Base-by-base conservation (phyloP, 2,888 invertebrate genomes). In the Netelia melanura region DNA sequence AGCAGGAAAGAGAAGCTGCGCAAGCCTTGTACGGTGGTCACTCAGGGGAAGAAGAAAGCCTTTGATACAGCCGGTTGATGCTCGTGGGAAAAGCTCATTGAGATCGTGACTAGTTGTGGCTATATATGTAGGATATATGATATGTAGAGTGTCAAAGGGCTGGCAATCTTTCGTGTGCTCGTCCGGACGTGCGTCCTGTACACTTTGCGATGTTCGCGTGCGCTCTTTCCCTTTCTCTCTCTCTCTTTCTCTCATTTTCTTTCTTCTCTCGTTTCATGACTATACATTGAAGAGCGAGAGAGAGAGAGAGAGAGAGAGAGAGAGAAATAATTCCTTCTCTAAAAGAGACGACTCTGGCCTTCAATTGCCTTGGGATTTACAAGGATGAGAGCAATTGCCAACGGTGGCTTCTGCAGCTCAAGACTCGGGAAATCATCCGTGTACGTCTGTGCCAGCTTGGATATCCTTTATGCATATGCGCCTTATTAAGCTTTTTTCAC, bases 321-420 rank as follows among this genome's bases (percentile, higher is more conserved):
- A 62, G 30, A 30, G 3, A 2, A 61, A 52, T 78, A 56, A 30
- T 71, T 68, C 56, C 70, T n/a, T 25, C 62, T 21, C 72, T 38
- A n/a, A 72, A 43, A 23, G 65, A 58, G 48, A 71, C 52, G 67
- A 44, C 17, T 61, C 62, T 56, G n/a, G 23, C 76, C 80, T 85
- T 76, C 72, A 83, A 80, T 83, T 83, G 67, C 52, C 76, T 76
- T 44, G 23, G 58, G 79, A 76, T 72, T 80, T 71, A 71, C 71
- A 76, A 71, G 67, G 23, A n/a, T 44, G 48, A 58, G 58, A 67
- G 58, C 76, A 81, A 84, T 84, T 81, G 81, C 62, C 62, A 67
- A 62, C 62, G 56, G 43, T 72, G 79, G 58, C 72, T 76, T 43
- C 54, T 79, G 56, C 74, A 48, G 10, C 30, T 17, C 23, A n/a